These are phyloP conservation scores for Eulemur coronatus DNA, from an alignment of 2,797 vertebrate genomes.

Conservation along the genomic window DNA sequence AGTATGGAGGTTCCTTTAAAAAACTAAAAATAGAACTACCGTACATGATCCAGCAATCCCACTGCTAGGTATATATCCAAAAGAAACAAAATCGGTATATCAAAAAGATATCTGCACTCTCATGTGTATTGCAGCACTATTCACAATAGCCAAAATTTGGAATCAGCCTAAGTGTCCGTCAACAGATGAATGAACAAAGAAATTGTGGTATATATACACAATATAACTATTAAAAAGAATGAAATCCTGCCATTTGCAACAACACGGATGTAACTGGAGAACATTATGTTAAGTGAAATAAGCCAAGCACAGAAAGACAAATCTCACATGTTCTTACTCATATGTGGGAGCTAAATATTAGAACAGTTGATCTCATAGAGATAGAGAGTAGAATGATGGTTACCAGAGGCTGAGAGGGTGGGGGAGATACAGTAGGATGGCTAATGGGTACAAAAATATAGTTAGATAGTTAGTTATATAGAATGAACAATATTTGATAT, in stretches of 20 bases:
- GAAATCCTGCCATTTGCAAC: background rate
- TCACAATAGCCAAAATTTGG: background rate
- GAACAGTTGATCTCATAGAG: background rate
- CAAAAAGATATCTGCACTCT: background rate
- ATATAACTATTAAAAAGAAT: background rate
- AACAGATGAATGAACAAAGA: too few species aligned
- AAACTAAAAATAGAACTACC: background rate
- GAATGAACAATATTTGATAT: background rate
- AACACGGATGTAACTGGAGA: background rate
- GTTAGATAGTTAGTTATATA: background rate
- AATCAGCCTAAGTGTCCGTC: background rate
- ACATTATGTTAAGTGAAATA: background rate
- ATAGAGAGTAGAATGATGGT: background rate
- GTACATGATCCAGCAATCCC: background rate
- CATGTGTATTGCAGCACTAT: background rate
- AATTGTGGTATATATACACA: background rate
- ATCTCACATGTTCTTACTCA: background rate
- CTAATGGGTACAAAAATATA: background rate
- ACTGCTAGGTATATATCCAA: background rate
- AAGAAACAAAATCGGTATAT: background rate
- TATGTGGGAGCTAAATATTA: background rate
- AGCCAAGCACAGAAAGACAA: background rate
- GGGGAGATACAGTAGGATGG: background rate
- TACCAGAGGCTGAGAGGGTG: background rate
- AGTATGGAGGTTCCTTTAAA: background rate